Conservation (phyloP, 2,888 invertebrate species). For the Stratiomys singularior region DNA sequence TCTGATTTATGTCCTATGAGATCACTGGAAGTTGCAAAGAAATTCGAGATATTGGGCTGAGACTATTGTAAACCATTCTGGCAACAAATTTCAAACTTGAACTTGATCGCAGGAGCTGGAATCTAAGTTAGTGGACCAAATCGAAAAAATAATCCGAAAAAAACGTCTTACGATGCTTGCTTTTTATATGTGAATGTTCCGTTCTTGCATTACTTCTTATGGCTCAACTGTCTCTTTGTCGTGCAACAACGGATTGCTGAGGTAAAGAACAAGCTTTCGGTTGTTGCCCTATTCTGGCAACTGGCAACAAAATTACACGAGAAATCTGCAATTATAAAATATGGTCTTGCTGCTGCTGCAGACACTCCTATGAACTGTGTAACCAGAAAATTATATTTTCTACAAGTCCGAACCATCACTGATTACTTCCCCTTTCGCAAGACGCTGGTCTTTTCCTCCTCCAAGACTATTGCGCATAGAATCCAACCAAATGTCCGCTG, state of each 20-base stretch:
- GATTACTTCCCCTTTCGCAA: background rate
- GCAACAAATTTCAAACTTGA: no score
- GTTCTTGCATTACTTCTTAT: background rate
- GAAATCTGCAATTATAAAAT: slow-evolving; percentile 20
- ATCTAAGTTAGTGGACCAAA: no score
- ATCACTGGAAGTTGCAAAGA: no score
- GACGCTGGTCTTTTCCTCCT: background rate
- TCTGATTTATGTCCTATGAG: no score
- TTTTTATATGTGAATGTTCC: background rate
- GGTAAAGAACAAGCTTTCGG: background rate
- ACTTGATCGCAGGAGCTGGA: no score
- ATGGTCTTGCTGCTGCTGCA: background rate
- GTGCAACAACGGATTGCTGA: background rate
- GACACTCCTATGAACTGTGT: background rate
- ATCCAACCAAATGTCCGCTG: slow-evolving; percentile 6
- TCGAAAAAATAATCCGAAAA: no score
- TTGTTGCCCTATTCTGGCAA: slow-evolving; percentile 27
- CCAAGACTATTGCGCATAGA: background rate
- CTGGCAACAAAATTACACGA: slow-evolving; percentile 1
- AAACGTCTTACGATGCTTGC: no score
- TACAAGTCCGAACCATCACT: background rate
- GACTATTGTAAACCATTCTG: no score
- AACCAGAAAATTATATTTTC: slow-evolving; percentile 18
- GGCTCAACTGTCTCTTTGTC: background rate
- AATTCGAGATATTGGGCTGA: no score